Base-by-base conservation (phyloP, 2,888 invertebrate species). In the Ceramica pisi region DNA sequence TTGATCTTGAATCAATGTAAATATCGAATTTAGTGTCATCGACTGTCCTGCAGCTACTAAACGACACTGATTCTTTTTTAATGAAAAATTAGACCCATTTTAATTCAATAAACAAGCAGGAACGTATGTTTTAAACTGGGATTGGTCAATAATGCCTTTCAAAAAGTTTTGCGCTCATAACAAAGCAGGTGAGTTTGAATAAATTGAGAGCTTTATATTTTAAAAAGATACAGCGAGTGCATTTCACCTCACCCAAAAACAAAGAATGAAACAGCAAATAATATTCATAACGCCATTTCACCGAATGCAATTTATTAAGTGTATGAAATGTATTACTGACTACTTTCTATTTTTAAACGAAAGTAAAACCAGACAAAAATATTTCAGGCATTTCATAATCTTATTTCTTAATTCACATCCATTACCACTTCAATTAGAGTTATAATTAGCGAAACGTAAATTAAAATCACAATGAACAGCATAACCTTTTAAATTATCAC, bases 311-410 rank as follows among this genome's bases (percentile, higher is more conserved):
- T 80, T 71, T 75, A 79, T 71, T 74, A 67, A 73, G 41, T 59
- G 53, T 64, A 69, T 53, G 69, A 79, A 86, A 69, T 80, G 65
- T 71, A 74, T 68, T 73, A 76, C 64, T 38, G 35, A 62, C 72
- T 67, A 84, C 86, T 85, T 85, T 85, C 86, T 84, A 81, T 80
- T 86, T 86, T 74, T 56, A 81, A 83, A 86, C 76, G 86, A 86
- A 85, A 86, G 83, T 77, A 80, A 78, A 75, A 59, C 60, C 60
- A n/a, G 53, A 55, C 53, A 19, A 67, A 74, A 64, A 76, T 71
- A 71, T 73, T 69, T 67, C 57, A 23, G 41, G 12, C 21, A 55
- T 65, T 63, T 72, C 55, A 48, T 48, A 62, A 69, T 50, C 21
- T 35, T 21, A 64, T 68, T 19, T 67, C 62, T 57, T 73, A 67